Evolutionary conservation across 2,888 invertebrate species (phyloP), one percentile per base, ranked within the genome.

Genomic region (Drosophila limbata): DNA sequence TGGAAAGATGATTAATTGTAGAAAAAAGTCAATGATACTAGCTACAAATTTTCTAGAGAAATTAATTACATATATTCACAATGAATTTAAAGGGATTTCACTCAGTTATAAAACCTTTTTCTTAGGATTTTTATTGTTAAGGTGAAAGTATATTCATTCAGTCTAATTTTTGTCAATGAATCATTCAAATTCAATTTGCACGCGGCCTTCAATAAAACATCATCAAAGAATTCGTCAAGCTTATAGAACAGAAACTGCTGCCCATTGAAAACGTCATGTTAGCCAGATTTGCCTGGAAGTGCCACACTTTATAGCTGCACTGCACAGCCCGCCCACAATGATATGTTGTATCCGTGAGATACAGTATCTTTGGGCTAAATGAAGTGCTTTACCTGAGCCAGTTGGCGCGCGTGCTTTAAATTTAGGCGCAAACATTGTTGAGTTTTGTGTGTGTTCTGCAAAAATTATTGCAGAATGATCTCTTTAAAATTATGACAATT

Each of bases 371-470:
- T 44, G 3, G 35, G 35, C 35, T 19, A 40, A 50, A 25, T 44
- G 28, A 28, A 2, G 9, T 13, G 40, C 3, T 69, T 90, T 92
- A 92, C 92, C 92, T 92, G 91, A 79, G 79, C 91, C 92, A 60
- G 83, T 68, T 48, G 95, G 94, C 87, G 96, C 95, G 91, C 95
- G 96, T 88, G 96, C 96, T 94, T 96, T 96, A 94, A 96, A 97
- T 92, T 95, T 96, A 84, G 96, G 96, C 84, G 95, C 94, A 92
- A 96, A 94, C 95, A 95, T 95, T 93, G 94, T 94, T 92, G 94
- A 60, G 51, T 69, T 76, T 56, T 78, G 88, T 77, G 79, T 77
- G 65, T 81, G 62, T 44, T 84, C 88, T 84, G 85, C 79, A 74
- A 85, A 71, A 67, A 62, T 64, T 13, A 11, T 42, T 50, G 59